Evolutionary conservation across 2,888 invertebrate species (phyloP).

Genomic region (Molanna angustata): DNA sequence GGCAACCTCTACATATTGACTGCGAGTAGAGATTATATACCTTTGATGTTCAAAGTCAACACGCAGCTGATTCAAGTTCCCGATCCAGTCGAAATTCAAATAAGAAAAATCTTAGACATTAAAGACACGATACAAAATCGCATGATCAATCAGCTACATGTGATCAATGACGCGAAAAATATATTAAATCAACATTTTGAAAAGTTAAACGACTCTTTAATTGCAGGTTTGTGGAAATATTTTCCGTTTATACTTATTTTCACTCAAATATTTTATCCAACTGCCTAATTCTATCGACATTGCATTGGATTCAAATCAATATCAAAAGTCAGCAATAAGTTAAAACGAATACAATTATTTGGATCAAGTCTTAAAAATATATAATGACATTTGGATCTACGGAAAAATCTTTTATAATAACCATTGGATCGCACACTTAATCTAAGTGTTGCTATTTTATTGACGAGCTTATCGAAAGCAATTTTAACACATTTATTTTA

Average conservation of each 20-base stretch:
- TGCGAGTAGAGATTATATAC: constrained; percentile 27
- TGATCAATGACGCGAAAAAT: constrained; percentile 14
- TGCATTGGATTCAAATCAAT: too few species aligned
- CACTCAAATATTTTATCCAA: too few species aligned
- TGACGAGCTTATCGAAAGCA: background rate
- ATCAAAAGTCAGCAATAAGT: too few species aligned
- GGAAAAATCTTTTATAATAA: too few species aligned
- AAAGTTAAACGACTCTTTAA: background rate
- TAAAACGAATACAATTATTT: too few species aligned
- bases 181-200: background rate
- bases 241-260: too few species aligned
- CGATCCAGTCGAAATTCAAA: constrained; percentile 23
- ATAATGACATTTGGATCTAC: too few species aligned
- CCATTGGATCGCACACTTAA: background rate
- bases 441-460: background rate
- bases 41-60: constrained; percentile 27
- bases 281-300: too few species aligned
- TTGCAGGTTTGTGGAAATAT: constrained; percentile 26
- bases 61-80: constrained; percentile 19
- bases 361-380: too few species aligned
- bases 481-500: background rate
- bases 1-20: constrained; percentile 20
- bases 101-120: constrained; percentile 13
- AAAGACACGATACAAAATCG: constrained; percentile 15
- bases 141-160: constrained; percentile 19